Base-by-base conservation (phyloP, 2,888 invertebrate species). In the Lepidocyrtoides sp. region DNA sequence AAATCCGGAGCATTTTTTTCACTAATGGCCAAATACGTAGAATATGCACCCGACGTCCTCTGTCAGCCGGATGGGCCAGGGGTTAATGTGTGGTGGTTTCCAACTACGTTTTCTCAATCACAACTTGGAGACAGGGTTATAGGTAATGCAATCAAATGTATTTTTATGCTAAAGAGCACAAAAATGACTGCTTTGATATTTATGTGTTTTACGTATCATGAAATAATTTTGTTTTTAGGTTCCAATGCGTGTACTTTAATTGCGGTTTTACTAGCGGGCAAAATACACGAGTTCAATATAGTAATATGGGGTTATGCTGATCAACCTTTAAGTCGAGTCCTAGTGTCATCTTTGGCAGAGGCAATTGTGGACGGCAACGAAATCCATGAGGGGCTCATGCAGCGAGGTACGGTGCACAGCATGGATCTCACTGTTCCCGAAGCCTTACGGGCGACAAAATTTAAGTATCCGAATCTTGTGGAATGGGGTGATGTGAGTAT, bases 311-410 rank as follows among this genome's bases (percentile, higher is more conserved):
- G 94, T 7, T 90, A 92, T 23, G 60, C 69, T 3, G 93, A 93
- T 83, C 93, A 94, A 75, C 94, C 94, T 0, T 69, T 94, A 44
- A 92, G 85, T 79, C 51, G 93, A 84, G 89, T 93, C 89, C 82
- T 94, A 8, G 94, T 94, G 7, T 91, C 93, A 0, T 92, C 93
- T 0, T 23, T 94, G 26, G 94, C 94, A 10, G 94, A 94, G 69
- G 91, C 93, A 26, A 94, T 94, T 23, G 89, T 94, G 17, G 94
- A 94, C 79, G 94, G 94, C n/a, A 94, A 94, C 77, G 93, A 93
- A 72, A 93, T 94, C 14, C 93, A 94, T 72, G 93, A 93, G 44
- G 84, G 79, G 8, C 84, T 93, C 12, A 92, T 90, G 79, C 23
- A 88, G n/a, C 69, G 77, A 12, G 92, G 93, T 44, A 91, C 92